Evolutionary conservation across 2,888 invertebrate genomes (phyloP).

Genomic region (Erannis defoliaria): DNA sequence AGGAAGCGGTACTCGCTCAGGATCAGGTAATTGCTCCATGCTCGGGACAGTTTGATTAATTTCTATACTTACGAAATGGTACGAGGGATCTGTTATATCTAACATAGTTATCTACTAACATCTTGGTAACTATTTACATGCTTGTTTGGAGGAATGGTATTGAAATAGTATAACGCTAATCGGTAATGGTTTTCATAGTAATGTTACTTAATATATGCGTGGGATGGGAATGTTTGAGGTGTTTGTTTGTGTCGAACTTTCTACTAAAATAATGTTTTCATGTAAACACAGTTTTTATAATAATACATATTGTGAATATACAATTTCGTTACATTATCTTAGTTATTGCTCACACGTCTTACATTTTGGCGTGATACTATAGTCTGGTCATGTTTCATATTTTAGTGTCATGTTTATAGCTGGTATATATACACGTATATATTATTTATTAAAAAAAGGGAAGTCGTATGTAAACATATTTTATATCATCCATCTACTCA

Average conservation of each 20-base stretch:
- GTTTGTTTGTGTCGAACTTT: constrained; percentile 45
- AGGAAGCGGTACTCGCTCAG: constrained; percentile 86
- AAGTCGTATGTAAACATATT: constrained; percentile 37
- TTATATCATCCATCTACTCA: neutral
- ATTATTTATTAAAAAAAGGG: constrained; percentile 20
- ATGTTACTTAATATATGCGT: constrained; percentile 53
- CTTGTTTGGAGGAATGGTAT: constrained; percentile 60
- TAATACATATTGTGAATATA: constrained; percentile 17
- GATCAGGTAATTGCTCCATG: constrained; percentile 82
- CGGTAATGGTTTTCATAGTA: constrained; percentile 64
- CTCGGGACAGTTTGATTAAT: constrained; percentile 80
- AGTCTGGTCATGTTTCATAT: constrained; percentile 43
- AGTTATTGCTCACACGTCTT: constrained; percentile 79
- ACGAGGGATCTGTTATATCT: constrained; percentile 76
- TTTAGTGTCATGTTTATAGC: constrained; percentile 42
- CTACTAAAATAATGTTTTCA: constrained; percentile 26
- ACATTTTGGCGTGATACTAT: constrained; percentile 78
- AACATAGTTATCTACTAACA: constrained; percentile 74
- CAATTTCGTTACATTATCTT: constrained; percentile 15
- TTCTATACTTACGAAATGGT: constrained; percentile 75
- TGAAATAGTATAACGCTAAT: constrained; percentile 51
- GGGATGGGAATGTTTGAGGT: constrained; percentile 67
- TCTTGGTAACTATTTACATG: constrained; percentile 57
- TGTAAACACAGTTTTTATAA: constrained; percentile 17
- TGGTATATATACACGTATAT: constrained; percentile 28